Percentiles rank a stretch among this genome's conserved stretches.
phyloP scores from a whole-genome alignment of 2,113 vertebrate genomes.

The Sprattus sprattus region DNA sequence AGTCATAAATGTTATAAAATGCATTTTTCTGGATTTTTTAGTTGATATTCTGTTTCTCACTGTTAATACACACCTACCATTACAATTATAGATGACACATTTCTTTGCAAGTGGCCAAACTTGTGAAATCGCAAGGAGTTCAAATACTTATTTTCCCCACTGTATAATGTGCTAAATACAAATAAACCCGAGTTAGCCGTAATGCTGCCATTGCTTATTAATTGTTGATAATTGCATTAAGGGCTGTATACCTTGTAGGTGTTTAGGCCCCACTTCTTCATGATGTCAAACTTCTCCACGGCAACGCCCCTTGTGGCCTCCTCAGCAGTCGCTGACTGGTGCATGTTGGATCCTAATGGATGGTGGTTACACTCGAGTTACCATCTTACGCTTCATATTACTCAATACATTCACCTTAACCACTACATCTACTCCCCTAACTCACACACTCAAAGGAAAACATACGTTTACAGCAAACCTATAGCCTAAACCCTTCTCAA shows the following conservation, averaged over 20 bases:
- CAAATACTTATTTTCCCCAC: too few relatives aligned
- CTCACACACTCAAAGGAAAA: background rate
- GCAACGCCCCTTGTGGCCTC: conserved; percentile 84
- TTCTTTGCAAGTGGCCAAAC: too few relatives aligned
- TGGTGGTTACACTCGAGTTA: background rate
- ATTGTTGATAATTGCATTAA: background rate
- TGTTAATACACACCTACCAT: too few relatives aligned
- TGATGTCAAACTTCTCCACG: conserved; percentile 89
- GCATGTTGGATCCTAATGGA: conserved; percentile 80
- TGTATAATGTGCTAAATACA: background rate
- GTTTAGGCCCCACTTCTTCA: conserved; percentile 97
- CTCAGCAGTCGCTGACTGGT: conserved; percentile 70
- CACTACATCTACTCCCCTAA: conserved; percentile 1
- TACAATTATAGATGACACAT: too few relatives aligned
- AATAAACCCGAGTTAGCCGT: background rate
- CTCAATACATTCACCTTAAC: background rate
- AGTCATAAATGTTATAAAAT: too few relatives aligned
- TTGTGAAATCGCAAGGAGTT: too few relatives aligned
- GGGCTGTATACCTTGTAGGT: conserved; percentile 84
- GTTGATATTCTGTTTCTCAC: too few relatives aligned
- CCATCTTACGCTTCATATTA: background rate
- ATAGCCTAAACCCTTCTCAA: background rate
- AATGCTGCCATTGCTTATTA: background rate
- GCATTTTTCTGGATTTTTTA: too few relatives aligned
- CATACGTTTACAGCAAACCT: background rate